A percentile compares a stretch with the other conserved stretches of the same genome.
Evolutionary conservation across 2,888 invertebrate species (phyloP).

Genomic region (Chymomyza amoena): DNA sequence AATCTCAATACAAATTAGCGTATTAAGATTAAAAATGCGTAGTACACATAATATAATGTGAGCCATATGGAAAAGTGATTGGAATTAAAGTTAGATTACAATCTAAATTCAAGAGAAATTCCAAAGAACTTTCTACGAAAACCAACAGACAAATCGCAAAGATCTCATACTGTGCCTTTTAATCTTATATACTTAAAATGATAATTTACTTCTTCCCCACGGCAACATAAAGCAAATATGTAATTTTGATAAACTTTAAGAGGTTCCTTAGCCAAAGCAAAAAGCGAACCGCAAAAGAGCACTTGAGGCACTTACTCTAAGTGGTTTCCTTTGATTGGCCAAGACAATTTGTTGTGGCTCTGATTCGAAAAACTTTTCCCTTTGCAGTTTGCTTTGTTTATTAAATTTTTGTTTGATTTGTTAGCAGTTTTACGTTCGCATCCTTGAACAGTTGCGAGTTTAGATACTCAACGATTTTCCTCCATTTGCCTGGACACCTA

Average conservation of each 20-base stretch:
- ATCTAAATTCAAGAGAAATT: too few species aligned
- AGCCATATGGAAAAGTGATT: too few species aligned
- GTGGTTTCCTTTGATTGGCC: slow-evolving; percentile 16
- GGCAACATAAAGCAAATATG: not conserved
- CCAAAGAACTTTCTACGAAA: not conserved
- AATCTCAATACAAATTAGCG: too few species aligned
- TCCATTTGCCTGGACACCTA: not conserved
- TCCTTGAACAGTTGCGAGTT: slow-evolving; percentile 1
- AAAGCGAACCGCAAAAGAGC: not conserved
- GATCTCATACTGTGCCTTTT: too few species aligned
- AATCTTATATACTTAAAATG: not conserved
- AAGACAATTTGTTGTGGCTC: not conserved
- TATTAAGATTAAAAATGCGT: slow-evolving; percentile 3
- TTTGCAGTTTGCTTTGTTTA: not conserved
- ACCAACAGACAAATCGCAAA: too few species aligned
- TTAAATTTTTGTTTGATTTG: slow-evolving; percentile 1
- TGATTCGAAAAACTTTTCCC: not conserved
- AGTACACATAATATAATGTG: too few species aligned
- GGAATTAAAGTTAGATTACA: too few species aligned
- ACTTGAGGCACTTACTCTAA: slow-evolving; percentile 26
- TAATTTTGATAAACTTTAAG: not conserved
- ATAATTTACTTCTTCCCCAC: not conserved
- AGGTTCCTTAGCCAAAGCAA: not conserved
- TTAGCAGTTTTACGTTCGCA: slow-evolving; percentile 20
- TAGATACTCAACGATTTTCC: not conserved